Evolutionary conservation across 2,113 vertebrate genomes (phyloP).

Genomic region (Pterocles gutturalis): DNA sequence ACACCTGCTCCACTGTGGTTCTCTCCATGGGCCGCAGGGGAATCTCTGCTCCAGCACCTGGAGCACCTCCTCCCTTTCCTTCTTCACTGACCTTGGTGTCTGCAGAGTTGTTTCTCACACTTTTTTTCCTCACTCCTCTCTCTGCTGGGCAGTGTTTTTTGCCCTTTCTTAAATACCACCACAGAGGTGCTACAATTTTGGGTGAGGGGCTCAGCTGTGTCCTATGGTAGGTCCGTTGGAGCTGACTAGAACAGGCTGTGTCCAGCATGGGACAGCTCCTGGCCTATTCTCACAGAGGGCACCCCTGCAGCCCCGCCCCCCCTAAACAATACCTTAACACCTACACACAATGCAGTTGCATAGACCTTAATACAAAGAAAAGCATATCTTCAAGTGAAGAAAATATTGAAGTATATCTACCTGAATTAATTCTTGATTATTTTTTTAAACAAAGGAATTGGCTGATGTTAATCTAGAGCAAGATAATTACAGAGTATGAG

Average conservation of each 20-base stretch:
- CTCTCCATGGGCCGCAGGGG: no score
- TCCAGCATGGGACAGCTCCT: no score
- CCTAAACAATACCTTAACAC: background rate
- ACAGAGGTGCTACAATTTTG: background rate
- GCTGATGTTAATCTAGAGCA: background rate
- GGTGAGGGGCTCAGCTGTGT: no score
- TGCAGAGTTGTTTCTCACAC: fast-evolving
- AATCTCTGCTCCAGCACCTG: no score
- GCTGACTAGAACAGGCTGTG: no score
- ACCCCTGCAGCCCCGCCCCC: background rate
- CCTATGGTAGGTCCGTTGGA: no score
- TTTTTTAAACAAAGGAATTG: background rate
- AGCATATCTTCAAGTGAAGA: background rate
- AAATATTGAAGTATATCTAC: background rate
- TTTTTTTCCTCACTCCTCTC: background rate
- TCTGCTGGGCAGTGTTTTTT: background rate
- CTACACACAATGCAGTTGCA: background rate
- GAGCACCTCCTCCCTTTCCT: no score
- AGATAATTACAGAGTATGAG: background rate
- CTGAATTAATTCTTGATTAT: background rate
- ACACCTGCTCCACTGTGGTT: no score
- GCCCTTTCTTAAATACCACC: background rate
- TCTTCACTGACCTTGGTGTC: background rate
- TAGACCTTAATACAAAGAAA: background rate
- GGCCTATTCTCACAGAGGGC: background rate